Conservation (phyloP, 2,113 vertebrate species). For the Brachirus orientalis region DNA sequence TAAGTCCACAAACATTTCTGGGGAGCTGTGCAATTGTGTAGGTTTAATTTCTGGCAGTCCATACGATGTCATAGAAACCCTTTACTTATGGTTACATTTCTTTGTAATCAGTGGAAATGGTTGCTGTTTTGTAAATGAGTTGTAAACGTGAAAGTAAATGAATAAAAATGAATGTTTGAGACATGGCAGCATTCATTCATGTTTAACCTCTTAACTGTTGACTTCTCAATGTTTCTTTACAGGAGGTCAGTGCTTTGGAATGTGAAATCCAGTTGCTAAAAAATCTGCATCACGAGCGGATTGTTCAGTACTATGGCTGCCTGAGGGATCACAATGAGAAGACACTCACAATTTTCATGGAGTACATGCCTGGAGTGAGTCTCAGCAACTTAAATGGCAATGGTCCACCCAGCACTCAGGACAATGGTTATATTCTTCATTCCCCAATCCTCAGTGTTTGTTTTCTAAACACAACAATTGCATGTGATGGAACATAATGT, state of each 20-base stretch:
- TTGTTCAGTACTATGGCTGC: constrained; percentile 95
- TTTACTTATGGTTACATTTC: too few species aligned
- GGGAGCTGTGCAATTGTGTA: constrained; percentile 33
- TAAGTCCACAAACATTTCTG: constrained; percentile 62
- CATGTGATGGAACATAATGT: background rate
- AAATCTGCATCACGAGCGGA: constrained; percentile 94
- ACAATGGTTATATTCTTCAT: background rate
- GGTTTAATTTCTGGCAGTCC: constrained; percentile 10
- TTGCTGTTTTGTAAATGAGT: too few species aligned
- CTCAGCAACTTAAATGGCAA: background rate
- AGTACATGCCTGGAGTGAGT: constrained; percentile 96
- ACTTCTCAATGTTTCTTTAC: background rate
- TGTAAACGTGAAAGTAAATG: background rate
- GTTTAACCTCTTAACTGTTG: background rate
- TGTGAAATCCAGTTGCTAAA: constrained; percentile 97
- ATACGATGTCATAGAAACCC: too few species aligned
- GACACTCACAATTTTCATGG: constrained; percentile 97
- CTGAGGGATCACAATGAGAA: constrained; percentile 91
- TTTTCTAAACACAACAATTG: background rate
- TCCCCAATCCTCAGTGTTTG: background rate
- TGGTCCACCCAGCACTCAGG: background rate
- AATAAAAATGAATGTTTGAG: constrained; percentile 2
- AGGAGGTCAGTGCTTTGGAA: constrained; percentile 96
- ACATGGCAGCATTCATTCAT: background rate
- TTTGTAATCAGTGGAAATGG: too few species aligned